These are phyloP conservation scores for Microchrysa polita DNA, from an alignment of 2,888 invertebrate genomes.

Conservation along the genomic window DNA sequence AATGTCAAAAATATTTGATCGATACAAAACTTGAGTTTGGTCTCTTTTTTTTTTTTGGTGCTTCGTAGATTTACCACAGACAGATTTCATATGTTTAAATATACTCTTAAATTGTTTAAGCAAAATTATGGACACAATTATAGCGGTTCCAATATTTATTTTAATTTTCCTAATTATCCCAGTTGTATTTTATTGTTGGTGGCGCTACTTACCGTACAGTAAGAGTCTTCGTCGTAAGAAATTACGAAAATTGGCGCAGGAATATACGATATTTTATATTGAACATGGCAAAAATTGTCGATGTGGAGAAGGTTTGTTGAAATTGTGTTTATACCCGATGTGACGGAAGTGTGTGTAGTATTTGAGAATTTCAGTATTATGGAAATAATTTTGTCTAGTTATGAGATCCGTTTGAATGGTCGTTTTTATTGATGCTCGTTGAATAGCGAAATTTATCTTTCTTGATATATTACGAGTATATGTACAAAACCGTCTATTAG, in stretches of 20 bases:
- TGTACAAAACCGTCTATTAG: too few relatives aligned
- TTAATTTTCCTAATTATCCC: conserved; percentile 4
- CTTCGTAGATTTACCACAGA: too few relatives aligned
- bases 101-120: background rate
- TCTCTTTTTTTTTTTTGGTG: too few relatives aligned
- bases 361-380: too few relatives aligned
- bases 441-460: too few relatives aligned
- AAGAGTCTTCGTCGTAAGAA: conserved; percentile 18
- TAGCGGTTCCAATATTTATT: conserved; percentile 30
- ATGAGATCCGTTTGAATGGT: too few relatives aligned
- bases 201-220: conserved; percentile 28
- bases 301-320: background rate
- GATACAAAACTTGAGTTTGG: background rate
- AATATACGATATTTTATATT: conserved; percentile 6
- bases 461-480: too few relatives aligned
- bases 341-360: too few relatives aligned
- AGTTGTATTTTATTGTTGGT: conserved; percentile 17
- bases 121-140: conserved; percentile 5
- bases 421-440: too few relatives aligned
- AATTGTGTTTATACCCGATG: too few relatives aligned
- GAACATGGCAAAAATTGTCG: conserved; percentile 19
- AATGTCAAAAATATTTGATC: background rate
- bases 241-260: background rate
- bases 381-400: too few relatives aligned
- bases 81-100: too few relatives aligned